Conservation (phyloP, 2,113 vertebrate species). For the Scytalopus superciliaris region DNA sequence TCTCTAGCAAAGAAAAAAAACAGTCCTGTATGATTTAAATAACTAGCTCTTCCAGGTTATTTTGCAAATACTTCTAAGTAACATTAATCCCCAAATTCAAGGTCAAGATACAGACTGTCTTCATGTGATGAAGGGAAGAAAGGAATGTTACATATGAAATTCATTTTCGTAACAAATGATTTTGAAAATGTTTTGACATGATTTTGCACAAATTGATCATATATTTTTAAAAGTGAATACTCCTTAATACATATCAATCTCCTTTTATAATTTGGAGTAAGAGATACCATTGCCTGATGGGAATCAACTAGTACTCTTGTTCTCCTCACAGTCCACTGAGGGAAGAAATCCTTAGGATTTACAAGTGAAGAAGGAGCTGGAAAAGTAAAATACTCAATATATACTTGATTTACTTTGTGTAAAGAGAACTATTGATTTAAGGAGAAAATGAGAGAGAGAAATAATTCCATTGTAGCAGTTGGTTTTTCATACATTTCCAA, state of each 20-base stretch:
- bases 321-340: not conserved
- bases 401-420: not conserved
- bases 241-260: not conserved
- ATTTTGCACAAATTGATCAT: not conserved
- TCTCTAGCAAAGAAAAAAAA: not conserved
- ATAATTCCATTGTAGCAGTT: conserved; percentile 1
- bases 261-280: not conserved
- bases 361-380: not conserved
- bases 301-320: not conserved
- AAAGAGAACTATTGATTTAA: not conserved
- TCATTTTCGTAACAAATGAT: not conserved
- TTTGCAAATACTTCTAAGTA: not conserved
- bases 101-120: not conserved
- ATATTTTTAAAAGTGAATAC: not conserved
- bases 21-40: not conserved
- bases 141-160: not conserved
- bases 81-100: not conserved
- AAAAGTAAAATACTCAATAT: not conserved
- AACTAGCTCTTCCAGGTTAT: not conserved
- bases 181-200: not conserved
- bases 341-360: not conserved
- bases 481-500: not conserved
- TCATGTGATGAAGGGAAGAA: not conserved
- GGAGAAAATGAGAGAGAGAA: not conserved
- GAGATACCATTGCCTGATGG: not conserved